Conservation (phyloP, 2,113 vertebrate species). For the Hyaena hyaena region DNA sequence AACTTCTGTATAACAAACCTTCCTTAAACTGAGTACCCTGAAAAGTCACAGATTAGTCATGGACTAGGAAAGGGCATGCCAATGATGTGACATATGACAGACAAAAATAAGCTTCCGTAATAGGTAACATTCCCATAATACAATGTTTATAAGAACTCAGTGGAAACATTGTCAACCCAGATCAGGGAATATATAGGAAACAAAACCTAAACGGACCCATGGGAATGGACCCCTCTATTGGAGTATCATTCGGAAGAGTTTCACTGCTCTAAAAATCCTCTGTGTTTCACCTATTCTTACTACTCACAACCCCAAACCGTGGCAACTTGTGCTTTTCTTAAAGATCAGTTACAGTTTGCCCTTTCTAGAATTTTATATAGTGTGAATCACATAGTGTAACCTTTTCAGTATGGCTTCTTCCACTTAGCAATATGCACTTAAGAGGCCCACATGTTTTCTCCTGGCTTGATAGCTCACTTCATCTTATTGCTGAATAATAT, state of each 20-base stretch:
- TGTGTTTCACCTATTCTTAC: background rate
- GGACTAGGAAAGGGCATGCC: background rate
- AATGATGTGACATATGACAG: too few relatives aligned
- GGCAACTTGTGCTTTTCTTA: background rate
- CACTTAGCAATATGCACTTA: background rate
- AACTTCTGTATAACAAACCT: background rate
- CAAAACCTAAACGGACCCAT: too few relatives aligned
- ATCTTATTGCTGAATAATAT: background rate
- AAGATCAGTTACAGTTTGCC: background rate
- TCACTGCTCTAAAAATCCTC: background rate
- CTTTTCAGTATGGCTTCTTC: background rate
- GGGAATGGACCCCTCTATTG: background rate
- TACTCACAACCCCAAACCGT: background rate
- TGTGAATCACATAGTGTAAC: background rate
- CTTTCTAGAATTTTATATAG: background rate
- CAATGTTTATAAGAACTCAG: background rate
- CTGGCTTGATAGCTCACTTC: background rate
- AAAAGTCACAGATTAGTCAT: background rate
- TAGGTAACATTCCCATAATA: background rate
- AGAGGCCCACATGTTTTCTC: background rate
- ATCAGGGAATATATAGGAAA: background rate
- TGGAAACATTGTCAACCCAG: background rate
- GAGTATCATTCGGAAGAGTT: background rate
- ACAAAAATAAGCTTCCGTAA: background rate
- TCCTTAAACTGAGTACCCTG: background rate